Percentiles rank a stretch among this genome's conserved stretches.
Evolutionary conservation across 2,113 vertebrate species (phyloP).

Genomic region (Ammodytes marinus): DNA sequence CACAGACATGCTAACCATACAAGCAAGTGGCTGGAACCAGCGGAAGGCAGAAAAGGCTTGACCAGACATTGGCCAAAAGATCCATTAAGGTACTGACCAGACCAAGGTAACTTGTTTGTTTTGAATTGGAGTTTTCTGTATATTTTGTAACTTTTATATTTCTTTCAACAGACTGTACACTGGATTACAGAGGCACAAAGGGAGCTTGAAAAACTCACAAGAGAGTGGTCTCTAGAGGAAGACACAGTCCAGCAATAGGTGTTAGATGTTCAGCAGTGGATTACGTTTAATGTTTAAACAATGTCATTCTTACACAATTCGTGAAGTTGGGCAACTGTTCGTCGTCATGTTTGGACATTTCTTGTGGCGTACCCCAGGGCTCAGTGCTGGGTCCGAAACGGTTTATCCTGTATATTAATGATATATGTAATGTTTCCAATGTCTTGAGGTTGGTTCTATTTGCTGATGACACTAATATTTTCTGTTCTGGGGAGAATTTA

Average conservation of each 20-base stretch:
- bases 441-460: too few species aligned
- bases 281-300: not conserved
- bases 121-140: not conserved
- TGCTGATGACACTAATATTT: too few species aligned
- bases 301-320: not conserved
- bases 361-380: too few species aligned
- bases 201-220: not conserved
- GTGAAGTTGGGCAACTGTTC: too few species aligned
- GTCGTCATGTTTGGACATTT: too few species aligned
- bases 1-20: not conserved
- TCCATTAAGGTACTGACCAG: not conserved
- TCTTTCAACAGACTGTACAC: not conserved
- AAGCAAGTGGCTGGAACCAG: not conserved
- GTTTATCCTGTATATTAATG: too few species aligned
- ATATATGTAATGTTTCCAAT: too few species aligned
- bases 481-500: too few species aligned
- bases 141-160: not conserved
- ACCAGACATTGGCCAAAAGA: not conserved
- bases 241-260: constrained; percentile 20
- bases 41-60: not conserved
- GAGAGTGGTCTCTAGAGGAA: not conserved
- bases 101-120: too few species aligned
- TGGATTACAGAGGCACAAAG: not conserved
- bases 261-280: constrained; percentile 4
- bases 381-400: too few species aligned